phyloP scores from a whole-genome alignment of 1,140 invertebrate species.

The Epicauta chinensis region DNA sequence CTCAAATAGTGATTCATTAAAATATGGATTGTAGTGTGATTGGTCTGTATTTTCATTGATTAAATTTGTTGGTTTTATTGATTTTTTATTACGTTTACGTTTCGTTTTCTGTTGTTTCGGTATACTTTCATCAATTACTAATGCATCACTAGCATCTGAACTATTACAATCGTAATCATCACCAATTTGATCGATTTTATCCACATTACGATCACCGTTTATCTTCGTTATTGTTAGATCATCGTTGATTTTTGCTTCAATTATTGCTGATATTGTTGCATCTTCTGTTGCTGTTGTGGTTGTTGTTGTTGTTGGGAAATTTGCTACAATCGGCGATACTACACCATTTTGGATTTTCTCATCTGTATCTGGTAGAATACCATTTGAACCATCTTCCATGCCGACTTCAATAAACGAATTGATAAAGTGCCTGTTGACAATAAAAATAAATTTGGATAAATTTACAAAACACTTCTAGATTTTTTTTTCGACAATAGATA shows the following conservation, averaged over 20 bases:
- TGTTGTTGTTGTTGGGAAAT: too few relatives aligned
- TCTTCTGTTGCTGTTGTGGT: too few relatives aligned
- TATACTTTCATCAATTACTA: slow-evolving; percentile 39
- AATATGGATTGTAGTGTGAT: slow-evolving; percentile 39
- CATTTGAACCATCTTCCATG: slow-evolving; percentile 43
- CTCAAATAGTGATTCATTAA: slow-evolving; percentile 40
- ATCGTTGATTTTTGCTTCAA: too few relatives aligned
- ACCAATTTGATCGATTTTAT: too few relatives aligned
- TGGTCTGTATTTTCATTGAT: too few relatives aligned
- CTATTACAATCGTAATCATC: slow-evolving; percentile 31
- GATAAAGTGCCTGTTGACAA: too few relatives aligned
- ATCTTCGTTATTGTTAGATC: background rate
- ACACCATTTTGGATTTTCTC: slow-evolving; percentile 32
- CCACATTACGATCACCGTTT: slow-evolving; percentile 21
- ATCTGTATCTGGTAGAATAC: too few relatives aligned
- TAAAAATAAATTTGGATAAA: too few relatives aligned
- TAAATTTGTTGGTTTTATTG: slow-evolving; percentile 22
- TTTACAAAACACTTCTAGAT: too few relatives aligned
- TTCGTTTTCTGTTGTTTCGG: slow-evolving; percentile 25
- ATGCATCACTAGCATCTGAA: slow-evolving; percentile 38
- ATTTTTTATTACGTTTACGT: slow-evolving; percentile 17
- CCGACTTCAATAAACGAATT: too few relatives aligned
- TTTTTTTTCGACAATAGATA: too few relatives aligned
- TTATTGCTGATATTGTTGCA: too few relatives aligned
- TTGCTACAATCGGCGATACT: slow-evolving; percentile 31